A percentile compares a stretch with the other conserved stretches of the same genome.
Evolutionary conservation across 2,888 invertebrate genomes (phyloP).

Genomic region (Cyaniris semiargus): DNA sequence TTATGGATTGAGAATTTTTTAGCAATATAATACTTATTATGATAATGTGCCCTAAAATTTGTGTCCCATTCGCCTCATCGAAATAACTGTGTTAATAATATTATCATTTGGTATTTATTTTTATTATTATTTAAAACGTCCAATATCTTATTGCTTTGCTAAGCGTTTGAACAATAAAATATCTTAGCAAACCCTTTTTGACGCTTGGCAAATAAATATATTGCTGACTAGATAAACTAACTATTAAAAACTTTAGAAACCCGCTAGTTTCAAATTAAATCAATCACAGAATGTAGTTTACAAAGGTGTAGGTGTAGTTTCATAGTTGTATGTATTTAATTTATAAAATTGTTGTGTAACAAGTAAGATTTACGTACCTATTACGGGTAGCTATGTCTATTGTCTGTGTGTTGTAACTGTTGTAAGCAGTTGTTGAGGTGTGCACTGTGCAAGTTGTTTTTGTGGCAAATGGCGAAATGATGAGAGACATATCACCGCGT

Average conservation of each 20-base stretch:
- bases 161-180: too few species aligned
- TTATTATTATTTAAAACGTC: not conserved
- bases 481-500: slow-evolving; percentile 62
- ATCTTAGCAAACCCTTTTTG: too few species aligned
- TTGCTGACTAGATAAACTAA: too few species aligned
- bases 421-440: slow-evolving; percentile 39
- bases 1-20: slow-evolving; percentile 12
- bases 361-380: too few species aligned
- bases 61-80: not conserved
- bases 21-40: not conserved
- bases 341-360: too few species aligned
- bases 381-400: not conserved
- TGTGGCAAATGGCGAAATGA: slow-evolving; percentile 76
- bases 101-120: not conserved
- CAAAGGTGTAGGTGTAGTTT: too few species aligned
- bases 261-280: too few species aligned
- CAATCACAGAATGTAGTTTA: too few species aligned
- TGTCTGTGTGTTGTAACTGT: slow-evolving; percentile 10
- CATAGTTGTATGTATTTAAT: too few species aligned
- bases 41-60: not conserved
- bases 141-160: not conserved
- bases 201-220: too few species aligned
- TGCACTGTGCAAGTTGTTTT: slow-evolving; percentile 66
- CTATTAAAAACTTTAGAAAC: too few species aligned
- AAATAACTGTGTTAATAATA: not conserved